Evolutionary conservation across 2,888 invertebrate species (phyloP).

Genomic region (Plebejus anna): DNA sequence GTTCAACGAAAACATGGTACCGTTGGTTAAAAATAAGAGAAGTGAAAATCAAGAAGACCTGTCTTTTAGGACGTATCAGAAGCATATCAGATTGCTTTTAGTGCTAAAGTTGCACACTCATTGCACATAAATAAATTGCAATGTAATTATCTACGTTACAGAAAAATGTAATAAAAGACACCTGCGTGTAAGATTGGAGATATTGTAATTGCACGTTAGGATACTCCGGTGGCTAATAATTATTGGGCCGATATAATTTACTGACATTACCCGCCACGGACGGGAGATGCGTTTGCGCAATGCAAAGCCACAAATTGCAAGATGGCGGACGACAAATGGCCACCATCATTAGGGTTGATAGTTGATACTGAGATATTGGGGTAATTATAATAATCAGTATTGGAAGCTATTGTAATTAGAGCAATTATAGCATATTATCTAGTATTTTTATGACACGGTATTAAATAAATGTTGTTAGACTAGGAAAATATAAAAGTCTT

Average conservation of each 20-base stretch:
- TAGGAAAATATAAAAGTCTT: no score
- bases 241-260: constrained; percentile 65
- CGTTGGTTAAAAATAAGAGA: no score
- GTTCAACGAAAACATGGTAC: background rate
- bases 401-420: background rate
- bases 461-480: no score
- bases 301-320: constrained; percentile 52
- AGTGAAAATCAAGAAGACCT: no score
- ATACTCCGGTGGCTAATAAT: constrained; percentile 51
- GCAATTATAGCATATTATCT: background rate
- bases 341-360: constrained; percentile 38
- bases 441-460: background rate
- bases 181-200: constrained; percentile 12
- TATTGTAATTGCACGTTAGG: constrained; percentile 10
- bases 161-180: constrained; percentile 25
- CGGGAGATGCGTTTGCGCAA: constrained; percentile 65
- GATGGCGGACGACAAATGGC: constrained; percentile 67
- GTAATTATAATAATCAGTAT: background rate
- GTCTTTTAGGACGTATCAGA: background rate
- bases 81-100: background rate
- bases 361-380: background rate
- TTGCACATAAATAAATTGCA: background rate
- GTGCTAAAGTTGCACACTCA: background rate
- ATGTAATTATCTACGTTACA: background rate
- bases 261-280: constrained; percentile 62